These are phyloP conservation scores for Microctonus brassicae DNA, from an alignment of 2,888 invertebrate genomes.

Conservation along the genomic window DNA sequence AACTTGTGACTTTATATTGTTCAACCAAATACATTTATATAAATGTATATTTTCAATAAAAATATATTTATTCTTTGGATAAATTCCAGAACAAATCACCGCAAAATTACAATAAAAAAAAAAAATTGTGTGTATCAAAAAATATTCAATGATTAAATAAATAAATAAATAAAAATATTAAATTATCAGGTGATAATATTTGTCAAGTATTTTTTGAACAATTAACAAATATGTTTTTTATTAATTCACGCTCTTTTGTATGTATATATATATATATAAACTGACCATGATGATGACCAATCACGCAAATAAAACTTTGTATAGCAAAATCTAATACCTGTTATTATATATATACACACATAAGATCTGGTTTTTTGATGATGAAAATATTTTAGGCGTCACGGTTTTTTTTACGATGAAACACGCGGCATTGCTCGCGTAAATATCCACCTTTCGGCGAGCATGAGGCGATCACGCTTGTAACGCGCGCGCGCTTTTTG, in stretches of 20 bases:
- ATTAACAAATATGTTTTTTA: not conserved
- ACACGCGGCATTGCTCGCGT: constrained; percentile 39
- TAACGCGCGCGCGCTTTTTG: constrained; percentile 1
- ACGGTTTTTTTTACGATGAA: constrained; percentile 50
- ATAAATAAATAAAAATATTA: not conserved
- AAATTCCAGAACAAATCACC: not conserved
- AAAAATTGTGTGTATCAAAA: not conserved
- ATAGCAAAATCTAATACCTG: constrained; percentile 47
- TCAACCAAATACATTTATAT: too few species aligned
- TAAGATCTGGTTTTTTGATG: constrained; percentile 44
- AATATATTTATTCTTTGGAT: not conserved
- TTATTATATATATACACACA: constrained; percentile 51
- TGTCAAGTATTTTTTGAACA: too few species aligned
- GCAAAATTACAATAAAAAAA: not conserved
- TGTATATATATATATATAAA: not conserved
- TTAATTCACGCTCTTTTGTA: not conserved
- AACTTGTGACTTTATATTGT: not conserved
- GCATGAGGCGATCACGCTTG: constrained; percentile 12
- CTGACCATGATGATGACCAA: constrained; percentile 4
- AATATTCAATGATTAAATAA: not conserved
- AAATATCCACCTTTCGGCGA: constrained; percentile 54
- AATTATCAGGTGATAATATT: not conserved
- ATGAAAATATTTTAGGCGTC: constrained; percentile 57
- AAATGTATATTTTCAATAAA: not conserved
- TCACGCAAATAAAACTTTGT: constrained; percentile 11